Evolutionary conservation across 1,140 invertebrate genomes (phyloP).

Genomic region (Drosophila persimilis): DNA sequence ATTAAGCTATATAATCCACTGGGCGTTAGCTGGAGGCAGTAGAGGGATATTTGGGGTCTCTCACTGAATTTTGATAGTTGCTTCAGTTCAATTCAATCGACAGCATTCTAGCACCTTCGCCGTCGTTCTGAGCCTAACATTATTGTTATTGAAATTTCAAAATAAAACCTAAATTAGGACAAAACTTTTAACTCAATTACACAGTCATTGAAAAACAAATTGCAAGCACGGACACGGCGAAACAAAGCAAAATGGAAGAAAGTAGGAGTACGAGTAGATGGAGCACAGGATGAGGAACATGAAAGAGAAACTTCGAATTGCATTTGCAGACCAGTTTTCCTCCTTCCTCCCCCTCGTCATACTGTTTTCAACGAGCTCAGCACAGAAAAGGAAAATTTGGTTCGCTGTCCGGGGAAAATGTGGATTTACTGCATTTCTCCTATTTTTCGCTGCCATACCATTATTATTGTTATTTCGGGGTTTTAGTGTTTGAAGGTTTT

Average conservation of each 20-base stretch:
- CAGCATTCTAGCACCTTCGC: too few relatives aligned
- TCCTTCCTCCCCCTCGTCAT: neutral
- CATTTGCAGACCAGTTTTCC: constrained; percentile 14
- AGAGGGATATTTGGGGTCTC: neutral
- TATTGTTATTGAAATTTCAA: constrained; percentile 27
- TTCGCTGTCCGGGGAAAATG: constrained; percentile 41
- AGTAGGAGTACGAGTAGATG: neutral
- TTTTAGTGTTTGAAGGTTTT: constrained; percentile 47
- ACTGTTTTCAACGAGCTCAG: constrained; percentile 28
- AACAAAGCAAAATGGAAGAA: constrained; percentile 36
- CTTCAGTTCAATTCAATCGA: neutral
- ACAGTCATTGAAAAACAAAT: constrained; percentile 60
- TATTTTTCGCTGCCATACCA: constrained; percentile 14
- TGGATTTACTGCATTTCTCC: constrained; percentile 59
- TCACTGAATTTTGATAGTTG: constrained; percentile 2
- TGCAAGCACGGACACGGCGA: constrained; percentile 20
- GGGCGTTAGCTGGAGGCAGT: neutral
- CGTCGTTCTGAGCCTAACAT: neutral
- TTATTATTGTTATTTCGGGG: constrained; percentile 57
- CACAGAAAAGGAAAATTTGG: constrained; percentile 41
- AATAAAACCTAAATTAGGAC: constrained; percentile 48
- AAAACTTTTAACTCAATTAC: constrained; percentile 72
- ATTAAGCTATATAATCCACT: constrained; percentile 28
- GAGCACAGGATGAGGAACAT: constrained; percentile 11
- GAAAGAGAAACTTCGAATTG: constrained; percentile 37